Evolutionary conservation across 37 sponge, comb jelly and placozoan genomes (phyloP).

Genomic region (Diacarnus erythraeanus): DNA sequence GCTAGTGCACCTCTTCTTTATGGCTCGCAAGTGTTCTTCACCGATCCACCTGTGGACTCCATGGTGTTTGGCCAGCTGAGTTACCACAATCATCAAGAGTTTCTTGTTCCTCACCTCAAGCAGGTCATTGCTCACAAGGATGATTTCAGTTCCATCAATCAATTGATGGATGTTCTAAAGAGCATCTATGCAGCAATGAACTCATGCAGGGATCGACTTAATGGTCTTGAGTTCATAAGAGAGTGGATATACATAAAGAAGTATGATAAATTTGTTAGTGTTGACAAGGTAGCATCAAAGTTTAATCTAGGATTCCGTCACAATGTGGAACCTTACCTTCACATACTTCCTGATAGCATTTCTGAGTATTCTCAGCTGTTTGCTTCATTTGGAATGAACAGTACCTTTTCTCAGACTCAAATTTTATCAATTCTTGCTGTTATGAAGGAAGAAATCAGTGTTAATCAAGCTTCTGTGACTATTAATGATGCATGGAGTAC

Average conservation of each 20-base stretch:
- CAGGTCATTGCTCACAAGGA: constrained; percentile 18
- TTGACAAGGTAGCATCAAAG: constrained; percentile 10
- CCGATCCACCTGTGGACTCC: background rate
- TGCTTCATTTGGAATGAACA: constrained; percentile 28
- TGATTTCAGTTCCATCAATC: background rate
- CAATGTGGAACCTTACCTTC: constrained; percentile 40
- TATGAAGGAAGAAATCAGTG: constrained; percentile 22
- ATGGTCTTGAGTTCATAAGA: background rate
- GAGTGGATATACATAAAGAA: constrained; percentile 46
- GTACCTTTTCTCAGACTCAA: constrained; percentile 11
- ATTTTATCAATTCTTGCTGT: constrained; percentile 29
- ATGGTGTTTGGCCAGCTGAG: background rate
- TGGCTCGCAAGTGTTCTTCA: constrained; percentile 52
- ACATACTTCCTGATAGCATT: constrained; percentile 38
- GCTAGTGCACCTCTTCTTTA: background rate
- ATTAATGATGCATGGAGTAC: constrained; percentile 32
- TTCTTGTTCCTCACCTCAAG: constrained; percentile 21
- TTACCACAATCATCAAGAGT: background rate
- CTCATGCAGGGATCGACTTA: background rate
- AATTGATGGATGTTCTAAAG: background rate
- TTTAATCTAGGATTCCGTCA: constrained; percentile 19
- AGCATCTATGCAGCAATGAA: constrained; percentile 4
- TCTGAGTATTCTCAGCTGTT: constrained; percentile 23
- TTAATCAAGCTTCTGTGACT: background rate
- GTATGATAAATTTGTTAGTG: constrained; percentile 28